Evolutionary conservation across 2,113 vertebrate genomes (phyloP).

Genomic region (Myotis lucifugus): DNA sequence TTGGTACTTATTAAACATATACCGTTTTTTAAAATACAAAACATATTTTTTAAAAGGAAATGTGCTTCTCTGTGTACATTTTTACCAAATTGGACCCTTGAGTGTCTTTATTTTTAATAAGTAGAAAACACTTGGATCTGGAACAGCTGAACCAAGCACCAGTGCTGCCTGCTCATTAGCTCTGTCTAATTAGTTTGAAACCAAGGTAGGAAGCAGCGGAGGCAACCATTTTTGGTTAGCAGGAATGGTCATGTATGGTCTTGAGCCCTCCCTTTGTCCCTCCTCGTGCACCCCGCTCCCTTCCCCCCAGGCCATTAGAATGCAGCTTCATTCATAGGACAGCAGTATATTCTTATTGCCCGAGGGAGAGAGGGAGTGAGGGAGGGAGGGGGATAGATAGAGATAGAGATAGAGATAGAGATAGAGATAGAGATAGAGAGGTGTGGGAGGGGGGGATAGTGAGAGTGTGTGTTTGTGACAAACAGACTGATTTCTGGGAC

Average conservation of each 20-base stretch:
- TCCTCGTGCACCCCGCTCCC: neutral
- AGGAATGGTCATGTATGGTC: constrained; percentile 19
- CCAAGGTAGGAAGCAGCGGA: constrained; percentile 52
- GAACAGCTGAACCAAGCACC: constrained; percentile 62
- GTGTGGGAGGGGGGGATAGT: neutral
- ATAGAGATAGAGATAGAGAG: too few relatives aligned
- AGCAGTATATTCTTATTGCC: neutral
- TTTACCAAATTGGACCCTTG: constrained; percentile 70
- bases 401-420: too few relatives aligned
- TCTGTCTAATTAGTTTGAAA: constrained; percentile 72
- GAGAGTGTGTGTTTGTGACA: neutral
- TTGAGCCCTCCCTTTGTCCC: neutral
- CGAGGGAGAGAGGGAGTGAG: too few relatives aligned
- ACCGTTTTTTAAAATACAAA: constrained; percentile 37
- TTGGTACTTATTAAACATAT: constrained; percentile 55
- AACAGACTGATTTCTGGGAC: constrained; percentile 3
- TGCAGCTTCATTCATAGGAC: neutral
- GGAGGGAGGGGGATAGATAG: neutral
- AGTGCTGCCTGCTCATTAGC: constrained; percentile 68
- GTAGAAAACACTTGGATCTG: constrained; percentile 70
- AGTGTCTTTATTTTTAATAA: constrained; percentile 76
- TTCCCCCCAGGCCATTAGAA: neutral
- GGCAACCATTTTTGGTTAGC: constrained; percentile 46
- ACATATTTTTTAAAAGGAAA: constrained; percentile 49
- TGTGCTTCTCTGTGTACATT: constrained; percentile 57